phyloP scores from a whole-genome alignment of 2,113 vertebrate species.

The Sinocyclocheilus maitianheensis region DNA sequence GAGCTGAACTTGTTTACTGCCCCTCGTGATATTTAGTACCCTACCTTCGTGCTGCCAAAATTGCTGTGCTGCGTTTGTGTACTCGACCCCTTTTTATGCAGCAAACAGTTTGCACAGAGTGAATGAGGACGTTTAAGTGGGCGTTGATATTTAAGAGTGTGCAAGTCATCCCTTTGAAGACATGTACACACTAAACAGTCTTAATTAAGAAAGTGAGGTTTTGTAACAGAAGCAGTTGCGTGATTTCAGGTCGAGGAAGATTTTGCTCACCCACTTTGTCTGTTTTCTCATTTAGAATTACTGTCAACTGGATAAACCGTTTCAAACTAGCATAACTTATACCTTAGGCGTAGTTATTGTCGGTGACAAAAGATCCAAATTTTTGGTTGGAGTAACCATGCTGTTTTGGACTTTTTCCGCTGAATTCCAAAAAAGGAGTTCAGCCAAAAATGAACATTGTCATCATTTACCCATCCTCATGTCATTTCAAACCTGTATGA shows the following conservation, averaged over 20 bases:
- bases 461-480: no score
- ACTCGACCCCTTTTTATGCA: conserved; percentile 73
- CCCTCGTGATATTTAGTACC: conserved; percentile 61
- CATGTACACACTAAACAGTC: conserved; percentile 45
- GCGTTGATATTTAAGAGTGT: conserved; percentile 21
- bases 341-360: background rate
- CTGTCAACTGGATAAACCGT: conserved; percentile 2
- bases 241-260: conserved; percentile 50
- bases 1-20: conserved; percentile 61
- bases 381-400: conserved; percentile 53
- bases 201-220: conserved; percentile 64
- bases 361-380: conserved; percentile 40
- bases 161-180: conserved; percentile 37
- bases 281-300: conserved; percentile 8
- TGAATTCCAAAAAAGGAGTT: background rate
- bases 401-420: conserved; percentile 9
- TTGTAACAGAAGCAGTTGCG: conserved; percentile 59
- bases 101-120: conserved; percentile 85
- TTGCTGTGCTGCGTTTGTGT: conserved; percentile 64
- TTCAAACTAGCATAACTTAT: background rate
- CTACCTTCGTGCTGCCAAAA: conserved; percentile 81
- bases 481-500: no score
- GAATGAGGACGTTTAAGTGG: conserved; percentile 68
- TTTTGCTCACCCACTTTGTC: conserved; percentile 40
- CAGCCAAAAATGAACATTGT: background rate